phyloP scores from a whole-genome alignment of 2,113 vertebrate genomes.

The Poicephalus gulielmi region DNA sequence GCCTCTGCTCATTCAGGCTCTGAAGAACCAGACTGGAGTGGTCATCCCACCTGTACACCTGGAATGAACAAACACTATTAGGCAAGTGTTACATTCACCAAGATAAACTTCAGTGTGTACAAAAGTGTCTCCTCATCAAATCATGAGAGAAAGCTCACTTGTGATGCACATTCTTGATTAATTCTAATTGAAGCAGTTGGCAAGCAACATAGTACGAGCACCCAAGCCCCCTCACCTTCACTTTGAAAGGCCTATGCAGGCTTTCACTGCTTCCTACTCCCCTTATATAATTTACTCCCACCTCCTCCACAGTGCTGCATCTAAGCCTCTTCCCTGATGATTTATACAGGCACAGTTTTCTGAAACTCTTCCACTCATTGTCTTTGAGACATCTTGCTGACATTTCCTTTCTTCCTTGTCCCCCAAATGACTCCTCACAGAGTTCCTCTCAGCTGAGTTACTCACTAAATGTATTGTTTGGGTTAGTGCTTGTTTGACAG shows the following conservation, averaged over 20 bases:
- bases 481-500: conserved; percentile 41
- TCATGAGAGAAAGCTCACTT: neutral
- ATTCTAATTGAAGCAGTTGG: neutral
- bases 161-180: neutral
- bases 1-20: conserved; percentile 89
- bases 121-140: neutral
- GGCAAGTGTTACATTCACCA: neutral
- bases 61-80: neutral
- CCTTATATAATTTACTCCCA: neutral
- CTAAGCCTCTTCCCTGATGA: neutral
- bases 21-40: conserved; percentile 82
- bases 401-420: conserved; percentile 43
- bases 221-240: neutral
- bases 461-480: conserved; percentile 2
- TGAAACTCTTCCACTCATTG: conserved; percentile 52
- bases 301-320: neutral
- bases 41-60: conserved; percentile 87
- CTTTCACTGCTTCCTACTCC: neutral
- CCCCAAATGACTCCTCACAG: conserved; percentile 16
- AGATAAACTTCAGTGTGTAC: accelerated
- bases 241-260: neutral
- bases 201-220: accelerated
- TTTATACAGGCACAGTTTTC: conserved; percentile 7
- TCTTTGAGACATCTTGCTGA: neutral
- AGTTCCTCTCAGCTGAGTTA: neutral